Evolutionary conservation across 2,888 invertebrate species (phyloP).

Genomic region (Ligdia adustata): DNA sequence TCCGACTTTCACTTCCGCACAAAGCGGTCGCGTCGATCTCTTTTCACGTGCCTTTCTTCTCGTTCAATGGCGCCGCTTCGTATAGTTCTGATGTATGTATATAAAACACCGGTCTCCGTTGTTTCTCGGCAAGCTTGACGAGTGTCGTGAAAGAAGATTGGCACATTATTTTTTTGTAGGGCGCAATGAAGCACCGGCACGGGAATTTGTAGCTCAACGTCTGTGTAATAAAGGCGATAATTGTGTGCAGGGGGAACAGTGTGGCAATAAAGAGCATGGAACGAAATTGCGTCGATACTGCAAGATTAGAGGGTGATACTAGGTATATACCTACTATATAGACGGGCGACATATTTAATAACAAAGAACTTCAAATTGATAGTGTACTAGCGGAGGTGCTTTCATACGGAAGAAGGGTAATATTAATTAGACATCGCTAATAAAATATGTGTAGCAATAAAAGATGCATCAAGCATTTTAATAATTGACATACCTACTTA

Average conservation of each 20-base stretch:
- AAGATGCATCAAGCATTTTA: no score
- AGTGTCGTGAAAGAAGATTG: constrained; percentile 21
- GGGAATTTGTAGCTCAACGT: constrained; percentile 17
- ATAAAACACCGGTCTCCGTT: constrained; percentile 7
- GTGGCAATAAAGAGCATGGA: constrained; percentile 34
- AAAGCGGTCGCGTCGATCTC: constrained; percentile 17
- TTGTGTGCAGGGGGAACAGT: constrained; percentile 16
- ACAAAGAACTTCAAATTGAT: constrained; percentile 19
- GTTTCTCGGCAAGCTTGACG: constrained; percentile 17
- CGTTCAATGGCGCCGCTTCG: constrained; percentile 17
- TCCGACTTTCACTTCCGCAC: constrained; percentile 64
- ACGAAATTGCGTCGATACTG: constrained; percentile 34
- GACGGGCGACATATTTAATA: constrained; percentile 28
- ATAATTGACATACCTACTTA: no score
- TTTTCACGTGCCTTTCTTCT: constrained; percentile 22
- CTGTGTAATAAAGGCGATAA: constrained; percentile 14
- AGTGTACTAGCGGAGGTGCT: neutral
- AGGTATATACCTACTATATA: no score
- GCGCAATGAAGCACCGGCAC: constrained; percentile 13
- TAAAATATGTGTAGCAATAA: no score
- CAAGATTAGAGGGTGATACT: constrained; percentile 36
- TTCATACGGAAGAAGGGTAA: neutral
- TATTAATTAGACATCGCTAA: no score
- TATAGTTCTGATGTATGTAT: constrained; percentile 7
- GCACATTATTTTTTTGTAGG: constrained; percentile 24